Percentiles rank a stretch among this genome's conserved stretches.
Conservation (phyloP, 2,888 invertebrate species). For the Thymelicus sylvestris region DNA sequence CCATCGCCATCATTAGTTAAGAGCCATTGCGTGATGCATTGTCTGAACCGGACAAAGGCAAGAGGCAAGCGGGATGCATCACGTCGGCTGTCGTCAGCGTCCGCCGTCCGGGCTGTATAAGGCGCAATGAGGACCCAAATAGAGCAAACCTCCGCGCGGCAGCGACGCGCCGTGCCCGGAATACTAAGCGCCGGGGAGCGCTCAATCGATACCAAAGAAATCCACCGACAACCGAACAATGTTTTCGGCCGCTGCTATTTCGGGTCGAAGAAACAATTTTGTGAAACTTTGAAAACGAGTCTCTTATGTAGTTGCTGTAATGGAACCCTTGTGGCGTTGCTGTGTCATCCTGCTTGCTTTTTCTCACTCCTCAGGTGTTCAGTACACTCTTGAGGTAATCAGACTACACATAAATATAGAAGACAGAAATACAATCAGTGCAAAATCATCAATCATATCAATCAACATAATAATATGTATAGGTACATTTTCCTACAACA, state of each 20-base stretch:
- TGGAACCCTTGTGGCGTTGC: background rate
- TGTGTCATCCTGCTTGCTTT: background rate
- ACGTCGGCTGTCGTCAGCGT: slow-evolving; percentile 58
- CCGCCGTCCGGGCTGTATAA: slow-evolving; percentile 51
- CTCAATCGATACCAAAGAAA: slow-evolving; percentile 50
- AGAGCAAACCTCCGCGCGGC: slow-evolving; percentile 65
- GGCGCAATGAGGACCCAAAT: slow-evolving; percentile 58
- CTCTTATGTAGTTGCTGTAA: background rate
- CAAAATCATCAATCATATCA: too few species aligned
- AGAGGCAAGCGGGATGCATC: slow-evolving; percentile 20
- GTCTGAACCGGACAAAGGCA: slow-evolving; percentile 10
- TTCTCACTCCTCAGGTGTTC: too few species aligned
- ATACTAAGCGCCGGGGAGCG: slow-evolving; percentile 45
- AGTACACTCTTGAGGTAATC: too few species aligned
- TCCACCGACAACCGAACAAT: slow-evolving; percentile 53
- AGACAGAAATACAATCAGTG: too few species aligned
- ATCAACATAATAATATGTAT: too few species aligned
- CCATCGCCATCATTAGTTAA: background rate
- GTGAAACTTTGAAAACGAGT: slow-evolving; percentile 22
- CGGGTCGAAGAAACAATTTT: slow-evolving; percentile 31
- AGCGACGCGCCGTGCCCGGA: slow-evolving; percentile 45
- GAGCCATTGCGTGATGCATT: slow-evolving; percentile 1
- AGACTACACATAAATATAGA: too few species aligned
- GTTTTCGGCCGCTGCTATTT: slow-evolving; percentile 54
- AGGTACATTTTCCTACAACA: too few species aligned